These are phyloP conservation scores for Apamea sordens DNA, from an alignment of 2,888 invertebrate species.

Conservation along the genomic window DNA sequence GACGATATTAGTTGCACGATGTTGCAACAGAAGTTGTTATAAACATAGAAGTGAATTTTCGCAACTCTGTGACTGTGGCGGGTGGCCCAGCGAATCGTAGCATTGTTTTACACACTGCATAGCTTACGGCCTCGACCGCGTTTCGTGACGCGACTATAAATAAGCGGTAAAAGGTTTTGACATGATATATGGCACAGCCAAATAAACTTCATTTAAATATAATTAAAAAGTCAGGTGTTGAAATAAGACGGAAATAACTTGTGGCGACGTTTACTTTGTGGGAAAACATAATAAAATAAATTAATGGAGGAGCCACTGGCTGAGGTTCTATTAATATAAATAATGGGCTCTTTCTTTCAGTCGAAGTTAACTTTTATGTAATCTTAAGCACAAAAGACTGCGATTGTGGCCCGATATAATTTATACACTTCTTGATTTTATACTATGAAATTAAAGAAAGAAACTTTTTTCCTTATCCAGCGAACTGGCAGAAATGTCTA, in stretches of 20 bases:
- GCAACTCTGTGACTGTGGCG: slow-evolving; percentile 22
- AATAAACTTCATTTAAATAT: slow-evolving; percentile 58
- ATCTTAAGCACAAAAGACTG: slow-evolving; percentile 53
- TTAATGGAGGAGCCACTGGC: slow-evolving; percentile 21
- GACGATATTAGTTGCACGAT: slow-evolving; percentile 34
- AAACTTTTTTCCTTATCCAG: slow-evolving; percentile 38
- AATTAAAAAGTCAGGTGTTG: slow-evolving; percentile 58
- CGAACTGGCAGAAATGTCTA: slow-evolving; percentile 42
- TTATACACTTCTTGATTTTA: slow-evolving; percentile 46
- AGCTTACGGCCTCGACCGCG: slow-evolving; percentile 73
- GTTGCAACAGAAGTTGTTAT: slow-evolving; percentile 35
- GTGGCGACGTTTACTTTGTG: slow-evolving; percentile 21
- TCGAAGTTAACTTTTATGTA: slow-evolving; percentile 40
- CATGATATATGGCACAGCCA: slow-evolving; percentile 59
- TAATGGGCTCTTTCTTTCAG: slow-evolving; percentile 46
- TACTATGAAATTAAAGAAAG: slow-evolving; percentile 33
- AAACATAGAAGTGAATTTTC: slow-evolving; percentile 46
- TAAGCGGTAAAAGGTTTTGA: slow-evolving; percentile 68
- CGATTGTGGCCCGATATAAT: slow-evolving; percentile 32
- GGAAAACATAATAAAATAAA: slow-evolving; percentile 34
- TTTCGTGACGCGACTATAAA: slow-evolving; percentile 71
- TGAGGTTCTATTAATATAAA: slow-evolving; percentile 38
- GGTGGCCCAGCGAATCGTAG: slow-evolving; percentile 52
- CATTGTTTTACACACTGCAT: slow-evolving; percentile 71
- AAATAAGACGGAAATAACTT: slow-evolving; percentile 46